Conservation (phyloP, 2,113 vertebrate species). For the Scomber colias region DNA sequence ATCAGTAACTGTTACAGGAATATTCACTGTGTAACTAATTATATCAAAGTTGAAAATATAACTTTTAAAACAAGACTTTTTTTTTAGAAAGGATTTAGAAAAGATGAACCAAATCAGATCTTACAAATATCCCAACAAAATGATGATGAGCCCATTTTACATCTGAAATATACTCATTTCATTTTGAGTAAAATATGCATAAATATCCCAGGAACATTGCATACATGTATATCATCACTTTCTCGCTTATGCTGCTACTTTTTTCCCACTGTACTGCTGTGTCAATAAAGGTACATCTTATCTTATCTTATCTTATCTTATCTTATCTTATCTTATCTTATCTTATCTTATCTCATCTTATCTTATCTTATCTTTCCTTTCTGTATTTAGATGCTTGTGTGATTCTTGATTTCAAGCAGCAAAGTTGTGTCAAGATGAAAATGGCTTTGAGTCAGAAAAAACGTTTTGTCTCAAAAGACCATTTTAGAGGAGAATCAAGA, state of each 20-base stretch:
- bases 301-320: too few relatives aligned
- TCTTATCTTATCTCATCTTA: too few relatives aligned
- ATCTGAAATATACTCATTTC: neutral
- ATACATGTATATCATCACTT: too few relatives aligned
- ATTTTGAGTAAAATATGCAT: neutral
- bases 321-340: too few relatives aligned
- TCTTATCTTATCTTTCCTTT: neutral
- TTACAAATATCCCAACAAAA: neutral
- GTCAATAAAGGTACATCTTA: too few relatives aligned
- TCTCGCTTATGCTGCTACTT: too few relatives aligned
- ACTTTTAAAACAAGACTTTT: neutral
- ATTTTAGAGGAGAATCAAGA: conserved; percentile 23
- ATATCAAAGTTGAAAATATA: neutral
- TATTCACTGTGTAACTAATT: neutral
- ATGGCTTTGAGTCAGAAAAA: conserved; percentile 2
- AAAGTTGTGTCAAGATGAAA: conserved; percentile 19
- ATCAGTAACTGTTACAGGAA: neutral
- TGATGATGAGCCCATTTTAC: neutral
- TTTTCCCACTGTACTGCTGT: too few relatives aligned
- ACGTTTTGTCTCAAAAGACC: conserved; percentile 8
- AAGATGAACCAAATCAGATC: neutral
- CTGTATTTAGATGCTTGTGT: neutral
- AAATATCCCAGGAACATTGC: too few relatives aligned
- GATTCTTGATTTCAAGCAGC: conserved; percentile 1
- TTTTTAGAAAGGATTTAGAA: too few relatives aligned